Evolutionary conservation across 2,113 vertebrate species (phyloP), one percentile per base, ranked within the genome.

Genomic region (Istiophorus platypterus): DNA sequence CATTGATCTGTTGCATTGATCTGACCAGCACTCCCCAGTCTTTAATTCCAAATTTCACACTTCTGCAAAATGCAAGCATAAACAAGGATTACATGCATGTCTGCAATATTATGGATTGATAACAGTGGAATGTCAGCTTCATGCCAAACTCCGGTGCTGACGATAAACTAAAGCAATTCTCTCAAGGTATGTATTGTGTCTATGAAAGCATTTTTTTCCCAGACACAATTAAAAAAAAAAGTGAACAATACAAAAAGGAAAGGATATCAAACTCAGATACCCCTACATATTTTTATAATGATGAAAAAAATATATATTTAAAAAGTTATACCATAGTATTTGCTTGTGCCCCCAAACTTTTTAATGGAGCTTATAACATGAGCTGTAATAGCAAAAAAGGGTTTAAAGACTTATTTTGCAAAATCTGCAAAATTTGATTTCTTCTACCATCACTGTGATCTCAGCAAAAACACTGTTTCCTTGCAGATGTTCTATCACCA

Each of bases 1-100:
- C 31, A 3, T 74, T 85, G 85, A 85, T 87, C 82, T 90, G 82
- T 89, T 59, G 42, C 72, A 82, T 17, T 80, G 67, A 86, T 72
- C 77, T 9, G 61, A 57, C 17, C 47, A 45, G 29, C 7, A 29
- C 68, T 34, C 3, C 41, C 66, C 20, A 51, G 37, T n/a, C 68
- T 51, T 80, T 56, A 34, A 47, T 37, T 63, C 51, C 7, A 56
- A 66, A 71, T 71, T 61, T 84, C 41, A 85, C 58, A 77, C 51
- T 13, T 39, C 7, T 26, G 31, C 39, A 69, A 29, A 39, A 70
- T 76, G 62, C 22, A 78, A 74, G 41, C 27, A 68, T 47, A 22
- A 51, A 63, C 37, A 64, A 37, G 14, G 11, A 62, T 56, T 69
- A 52, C 56, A 72, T 54, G 29, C 62, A 73, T 76, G 62, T 51